Evolutionary conservation across 2,113 vertebrate species (phyloP).

Genomic region (Hystrix cristata): DNA sequence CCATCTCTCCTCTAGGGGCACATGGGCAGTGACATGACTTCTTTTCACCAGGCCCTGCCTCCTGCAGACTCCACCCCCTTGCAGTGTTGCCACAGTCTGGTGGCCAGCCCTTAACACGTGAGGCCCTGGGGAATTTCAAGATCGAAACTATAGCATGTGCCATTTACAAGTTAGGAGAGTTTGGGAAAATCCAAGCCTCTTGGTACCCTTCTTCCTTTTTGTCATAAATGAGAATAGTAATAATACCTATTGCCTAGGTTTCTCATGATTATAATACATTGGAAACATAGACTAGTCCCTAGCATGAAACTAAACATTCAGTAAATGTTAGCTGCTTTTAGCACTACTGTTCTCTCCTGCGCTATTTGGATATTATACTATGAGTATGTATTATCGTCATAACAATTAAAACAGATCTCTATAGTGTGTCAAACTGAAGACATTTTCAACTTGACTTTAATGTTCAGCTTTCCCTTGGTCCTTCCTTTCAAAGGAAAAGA

Average conservation of each 20-base stretch:
- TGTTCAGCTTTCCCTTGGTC: not conserved
- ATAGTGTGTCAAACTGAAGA: not conserved
- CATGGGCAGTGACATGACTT: not conserved
- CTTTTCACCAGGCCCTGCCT: not conserved
- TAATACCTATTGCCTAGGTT: not conserved
- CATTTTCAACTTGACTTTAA: not conserved
- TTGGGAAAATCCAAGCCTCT: not conserved
- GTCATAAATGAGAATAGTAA: not conserved
- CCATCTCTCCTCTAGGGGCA: no score
- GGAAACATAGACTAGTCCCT: not conserved
- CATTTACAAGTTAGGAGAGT: not conserved
- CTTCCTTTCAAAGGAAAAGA: slow-evolving; percentile 90
- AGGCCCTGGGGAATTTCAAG: not conserved
- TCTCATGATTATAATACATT: not conserved
- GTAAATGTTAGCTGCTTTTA: not conserved
- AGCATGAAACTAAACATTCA: not conserved
- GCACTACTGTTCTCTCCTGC: not conserved
- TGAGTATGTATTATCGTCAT: not conserved
- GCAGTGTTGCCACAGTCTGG: no score
- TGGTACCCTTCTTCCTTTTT: not conserved
- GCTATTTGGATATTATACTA: not conserved
- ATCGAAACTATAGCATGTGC: not conserved
- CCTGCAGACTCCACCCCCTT: not conserved
- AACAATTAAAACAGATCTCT: not conserved
- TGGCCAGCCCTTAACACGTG: not conserved